These are phyloP conservation scores for Tortrix viridana DNA, from an alignment of 2,888 invertebrate genomes.

Conservation along the genomic window DNA sequence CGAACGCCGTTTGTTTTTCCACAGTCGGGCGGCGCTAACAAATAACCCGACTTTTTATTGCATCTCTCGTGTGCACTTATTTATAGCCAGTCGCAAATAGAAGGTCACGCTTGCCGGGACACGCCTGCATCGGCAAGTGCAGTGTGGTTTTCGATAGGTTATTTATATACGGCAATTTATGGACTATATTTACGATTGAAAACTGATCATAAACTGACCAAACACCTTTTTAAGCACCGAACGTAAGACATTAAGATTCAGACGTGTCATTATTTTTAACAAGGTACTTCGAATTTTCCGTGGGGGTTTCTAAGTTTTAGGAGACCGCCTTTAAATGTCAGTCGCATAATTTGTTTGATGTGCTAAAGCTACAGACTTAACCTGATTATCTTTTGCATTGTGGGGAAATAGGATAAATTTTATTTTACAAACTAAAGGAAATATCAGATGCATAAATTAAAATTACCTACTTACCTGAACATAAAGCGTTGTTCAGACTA, in stretches of 20 bases:
- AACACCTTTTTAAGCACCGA: too few species aligned
- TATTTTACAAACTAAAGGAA: background rate
- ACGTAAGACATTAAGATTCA: too few species aligned
- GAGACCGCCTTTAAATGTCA: background rate
- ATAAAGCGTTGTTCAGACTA: too few species aligned
- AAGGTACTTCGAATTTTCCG: too few species aligned
- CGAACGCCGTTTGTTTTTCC: slow-evolving; percentile 67
- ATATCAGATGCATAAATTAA: too few species aligned
- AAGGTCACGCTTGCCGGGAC: slow-evolving; percentile 58
- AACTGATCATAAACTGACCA: background rate
- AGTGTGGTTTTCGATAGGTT: slow-evolving; percentile 10
- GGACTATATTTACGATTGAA: background rate
- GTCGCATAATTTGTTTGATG: slow-evolving; percentile 22
- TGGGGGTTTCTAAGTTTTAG: background rate
- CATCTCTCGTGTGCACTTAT: slow-evolving; percentile 23
- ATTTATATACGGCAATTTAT: background rate
- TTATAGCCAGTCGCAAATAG: slow-evolving; percentile 43
- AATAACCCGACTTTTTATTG: slow-evolving; percentile 42
- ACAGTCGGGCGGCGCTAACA: slow-evolving; percentile 58
- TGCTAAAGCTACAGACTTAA: slow-evolving; percentile 31
- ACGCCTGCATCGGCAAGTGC: slow-evolving; percentile 23
- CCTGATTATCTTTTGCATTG: slow-evolving; percentile 20
- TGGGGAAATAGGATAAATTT: background rate
- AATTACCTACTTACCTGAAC: too few species aligned
- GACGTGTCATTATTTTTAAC: too few species aligned